A percentile compares a stretch with the other conserved stretches of the same genome.
Conservation (phyloP, 1,140 invertebrate genomes). For the Phenacoccus solenopsis region DNA sequence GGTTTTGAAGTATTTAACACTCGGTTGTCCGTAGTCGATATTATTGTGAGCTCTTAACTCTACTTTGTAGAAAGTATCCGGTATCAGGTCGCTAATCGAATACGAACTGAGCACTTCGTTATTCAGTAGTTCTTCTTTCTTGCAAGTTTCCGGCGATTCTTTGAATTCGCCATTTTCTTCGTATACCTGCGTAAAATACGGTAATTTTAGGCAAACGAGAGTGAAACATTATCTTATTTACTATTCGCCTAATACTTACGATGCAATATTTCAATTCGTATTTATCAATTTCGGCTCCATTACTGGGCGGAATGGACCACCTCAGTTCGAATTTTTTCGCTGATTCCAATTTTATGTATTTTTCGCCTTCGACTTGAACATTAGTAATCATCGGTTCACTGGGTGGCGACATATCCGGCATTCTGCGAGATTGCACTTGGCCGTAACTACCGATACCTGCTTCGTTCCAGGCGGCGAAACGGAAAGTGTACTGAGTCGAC, state of each 20-base stretch:
- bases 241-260: slow-evolving; percentile 40
- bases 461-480: slow-evolving; percentile 69
- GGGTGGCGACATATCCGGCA: slow-evolving; percentile 42
- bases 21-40: slow-evolving; percentile 63
- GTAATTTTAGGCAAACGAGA: too few relatives aligned
- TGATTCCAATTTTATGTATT: slow-evolving; percentile 39
- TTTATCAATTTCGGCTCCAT: slow-evolving; percentile 72
- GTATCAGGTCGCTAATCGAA: slow-evolving; percentile 38
- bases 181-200: neutral
- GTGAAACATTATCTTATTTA: too few relatives aligned
- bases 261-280: slow-evolving; percentile 69
- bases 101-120: neutral
- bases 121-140: neutral
- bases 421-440: slow-evolving; percentile 39
- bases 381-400: slow-evolving; percentile 41
- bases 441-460: slow-evolving; percentile 66
- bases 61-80: slow-evolving; percentile 67
- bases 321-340: slow-evolving; percentile 62
- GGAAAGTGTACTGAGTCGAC: slow-evolving; percentile 65
- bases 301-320: slow-evolving; percentile 72
- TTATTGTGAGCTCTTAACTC: slow-evolving; percentile 72
- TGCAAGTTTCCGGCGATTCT: neutral
- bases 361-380: slow-evolving; percentile 29
- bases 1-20: slow-evolving; percentile 62
- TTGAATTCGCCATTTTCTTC: neutral